Base-by-base conservation (phyloP, 2,888 invertebrate genomes). In the Tortricodes alternella region DNA sequence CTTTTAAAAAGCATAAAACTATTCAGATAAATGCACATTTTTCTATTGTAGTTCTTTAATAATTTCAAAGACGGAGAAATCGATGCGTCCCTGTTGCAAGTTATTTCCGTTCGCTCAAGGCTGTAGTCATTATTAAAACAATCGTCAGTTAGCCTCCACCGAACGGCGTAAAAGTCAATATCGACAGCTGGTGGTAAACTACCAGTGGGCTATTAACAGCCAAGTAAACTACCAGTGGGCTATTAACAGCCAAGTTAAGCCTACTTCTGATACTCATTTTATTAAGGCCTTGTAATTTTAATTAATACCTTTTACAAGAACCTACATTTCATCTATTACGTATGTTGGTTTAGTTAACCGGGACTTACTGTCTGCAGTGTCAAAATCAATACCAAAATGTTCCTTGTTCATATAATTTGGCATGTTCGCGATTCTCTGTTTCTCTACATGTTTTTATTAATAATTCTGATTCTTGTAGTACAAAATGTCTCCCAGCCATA, bases 71-170 rank as follows among this genome's bases (percentile, higher is more conserved):
- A 78, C 73, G 68, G 65, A 78, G 57, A 79, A 83, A 89, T 89
- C 89, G 85, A 89, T 89, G 74, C 74, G 80, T 66, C 79, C 76
- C 74, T 76, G 76, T 71, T 86, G 83, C 85, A 85, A 71, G 81
- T 72, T 87, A 87, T 87, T 87, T 86, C 79, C 76, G 80, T 78
- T 75, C 68, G 62, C 70, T 75, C 84, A 85, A 88, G 88, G 89
- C 62, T 71, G 59, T 58, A 68, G 64, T 73, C 70, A 78, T 80
- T 80, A 81, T 75, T 81, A 77, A 78, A 77, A 74, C 68, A 64
- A 35, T 61, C 66, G 48, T 35, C 49, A 56, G 46, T 44, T 43
- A 34, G 35, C 43, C 7, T 35, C 49, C 18, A 49, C 27, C 19
- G 37, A 38, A 44, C 16, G 29, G 43, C 23, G 52, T 46, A 52